phyloP scores from a whole-genome alignment of 2,888 invertebrate species.

The Sesamia inferens region DNA sequence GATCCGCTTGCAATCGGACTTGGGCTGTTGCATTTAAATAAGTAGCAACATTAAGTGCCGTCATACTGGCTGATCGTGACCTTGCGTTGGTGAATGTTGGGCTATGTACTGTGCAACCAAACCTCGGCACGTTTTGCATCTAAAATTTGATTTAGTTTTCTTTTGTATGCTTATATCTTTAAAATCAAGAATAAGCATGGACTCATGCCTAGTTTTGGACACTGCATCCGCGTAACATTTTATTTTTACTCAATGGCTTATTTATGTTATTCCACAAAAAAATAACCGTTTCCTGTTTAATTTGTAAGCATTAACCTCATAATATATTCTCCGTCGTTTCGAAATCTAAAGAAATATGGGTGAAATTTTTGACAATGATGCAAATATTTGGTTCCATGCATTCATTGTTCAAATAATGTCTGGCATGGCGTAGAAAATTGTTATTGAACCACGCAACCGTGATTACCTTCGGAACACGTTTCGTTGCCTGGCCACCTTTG shows the following conservation, averaged over 20 bases:
- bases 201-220: conserved; percentile 1
- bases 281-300: conserved; percentile 32
- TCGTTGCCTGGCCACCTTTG: conserved; percentile 67
- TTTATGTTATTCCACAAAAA: conserved; percentile 6
- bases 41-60: conserved; percentile 67
- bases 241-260: not conserved
- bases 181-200: conserved; percentile 7
- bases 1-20: conserved; percentile 42
- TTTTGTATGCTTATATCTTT: conserved; percentile 44
- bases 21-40: conserved; percentile 69
- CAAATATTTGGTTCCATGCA: conserved; percentile 65
- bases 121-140: conserved; percentile 64
- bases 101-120: conserved; percentile 56
- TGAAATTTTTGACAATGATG: conserved; percentile 54
- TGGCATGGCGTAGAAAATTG: conserved; percentile 75
- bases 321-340: conserved; percentile 11
- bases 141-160: conserved; percentile 48
- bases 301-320: conserved; percentile 21
- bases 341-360: conserved; percentile 13
- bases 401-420: conserved; percentile 71
- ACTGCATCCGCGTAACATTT: conserved; percentile 9
- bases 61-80: conserved; percentile 78
- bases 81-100: conserved; percentile 71
- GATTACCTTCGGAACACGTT: conserved; percentile 75
- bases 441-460: conserved; percentile 78